A percentile compares a stretch with the other conserved stretches of the same genome.
Conservation (phyloP, 2,797 vertebrate species). For the Okamejei kenojei region DNA sequence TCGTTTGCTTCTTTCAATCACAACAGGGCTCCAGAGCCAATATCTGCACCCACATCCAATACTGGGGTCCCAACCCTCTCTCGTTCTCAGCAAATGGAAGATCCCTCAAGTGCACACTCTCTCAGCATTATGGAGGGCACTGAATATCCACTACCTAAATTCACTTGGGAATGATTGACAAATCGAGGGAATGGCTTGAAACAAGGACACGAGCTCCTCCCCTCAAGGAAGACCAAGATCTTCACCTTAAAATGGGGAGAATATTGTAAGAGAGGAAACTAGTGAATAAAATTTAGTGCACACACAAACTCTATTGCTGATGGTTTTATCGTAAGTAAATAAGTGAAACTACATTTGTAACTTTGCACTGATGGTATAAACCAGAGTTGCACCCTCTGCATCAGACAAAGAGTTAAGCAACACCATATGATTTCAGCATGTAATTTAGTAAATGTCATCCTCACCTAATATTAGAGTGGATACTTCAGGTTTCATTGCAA, state of each 20-base stretch:
- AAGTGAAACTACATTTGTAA: conserved; percentile 42
- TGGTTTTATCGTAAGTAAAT: background rate
- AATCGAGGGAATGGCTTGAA: background rate
- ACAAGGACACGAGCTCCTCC: background rate
- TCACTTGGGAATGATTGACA: background rate
- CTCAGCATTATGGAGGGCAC: too few relatives aligned
- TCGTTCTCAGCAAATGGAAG: too few relatives aligned
- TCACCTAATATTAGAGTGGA: conserved; percentile 62
- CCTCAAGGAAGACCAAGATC: background rate
- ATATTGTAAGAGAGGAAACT: background rate
- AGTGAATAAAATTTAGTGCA: background rate
- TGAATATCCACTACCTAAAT: background rate
- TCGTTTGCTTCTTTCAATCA: too few relatives aligned
- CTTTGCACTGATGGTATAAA: conserved; percentile 59
- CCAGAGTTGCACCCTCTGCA: conserved; percentile 61
- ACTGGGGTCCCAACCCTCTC: too few relatives aligned
- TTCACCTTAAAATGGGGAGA: background rate
- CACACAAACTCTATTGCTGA: background rate
- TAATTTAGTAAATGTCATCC: conserved; percentile 76
- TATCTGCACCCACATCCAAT: too few relatives aligned
- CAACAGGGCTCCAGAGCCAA: too few relatives aligned
- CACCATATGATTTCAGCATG: conserved; percentile 68
- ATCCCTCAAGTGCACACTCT: too few relatives aligned
- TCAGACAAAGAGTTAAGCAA: conserved; percentile 69
- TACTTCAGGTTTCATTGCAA: conserved; percentile 71